phyloP scores from a whole-genome alignment of 2,888 invertebrate species.

The Pycnomerus fuliginosus region DNA sequence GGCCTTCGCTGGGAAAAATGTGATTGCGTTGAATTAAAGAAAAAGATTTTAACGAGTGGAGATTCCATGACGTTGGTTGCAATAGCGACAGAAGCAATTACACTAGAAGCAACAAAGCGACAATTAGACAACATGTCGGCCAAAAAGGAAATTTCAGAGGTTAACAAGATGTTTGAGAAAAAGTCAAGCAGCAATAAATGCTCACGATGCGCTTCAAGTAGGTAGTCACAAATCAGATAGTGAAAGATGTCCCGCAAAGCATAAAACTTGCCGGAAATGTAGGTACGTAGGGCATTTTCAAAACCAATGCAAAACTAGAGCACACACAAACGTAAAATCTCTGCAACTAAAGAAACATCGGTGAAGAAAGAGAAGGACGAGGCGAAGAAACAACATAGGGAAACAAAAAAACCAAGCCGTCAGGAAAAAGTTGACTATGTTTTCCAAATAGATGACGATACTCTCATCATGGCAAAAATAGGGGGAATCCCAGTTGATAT shows the following conservation, averaged over 20 bases:
- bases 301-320: not conserved
- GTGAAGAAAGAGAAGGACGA: no score
- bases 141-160: not conserved
- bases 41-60: not conserved
- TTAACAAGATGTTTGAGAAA: not conserved
- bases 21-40: not conserved
- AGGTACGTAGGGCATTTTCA: not conserved
- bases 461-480: conserved; percentile 14
- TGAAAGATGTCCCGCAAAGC: not conserved
- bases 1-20: no score
- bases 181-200: not conserved
- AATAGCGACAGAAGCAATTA: not conserved
- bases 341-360: no score
- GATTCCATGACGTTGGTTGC: not conserved
- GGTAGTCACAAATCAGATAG: not conserved
- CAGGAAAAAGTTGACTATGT: conserved; percentile 1
- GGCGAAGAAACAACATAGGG: no score
- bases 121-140: not conserved
- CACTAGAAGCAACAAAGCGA: not conserved
- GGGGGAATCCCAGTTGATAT: conserved; percentile 26
- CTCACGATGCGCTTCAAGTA: not conserved
- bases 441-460: conserved; percentile 9
- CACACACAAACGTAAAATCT: not conserved
- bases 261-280: not conserved
- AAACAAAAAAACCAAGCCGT: no score